phyloP scores from a whole-genome alignment of 2,113 vertebrate genomes.

The Aptenodytes patagonicus region DNA sequence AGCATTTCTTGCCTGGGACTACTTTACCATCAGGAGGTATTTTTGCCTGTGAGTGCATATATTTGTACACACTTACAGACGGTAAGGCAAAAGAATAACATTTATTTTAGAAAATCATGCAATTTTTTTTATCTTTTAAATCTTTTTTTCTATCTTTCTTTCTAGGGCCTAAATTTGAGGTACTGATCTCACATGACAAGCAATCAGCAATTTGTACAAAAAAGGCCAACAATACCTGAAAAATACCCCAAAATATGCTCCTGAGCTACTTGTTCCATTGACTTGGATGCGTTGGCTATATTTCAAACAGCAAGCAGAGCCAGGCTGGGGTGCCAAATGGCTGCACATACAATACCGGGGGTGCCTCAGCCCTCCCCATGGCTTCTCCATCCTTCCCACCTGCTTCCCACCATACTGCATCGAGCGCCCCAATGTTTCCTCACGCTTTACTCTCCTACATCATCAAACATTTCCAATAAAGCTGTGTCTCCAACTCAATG shows the following conservation, averaged over 20 bases:
- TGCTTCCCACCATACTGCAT: not conserved
- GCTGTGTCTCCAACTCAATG: not conserved
- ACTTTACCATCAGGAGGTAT: not conserved
- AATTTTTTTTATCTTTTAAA: not conserved
- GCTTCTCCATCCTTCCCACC: not conserved
- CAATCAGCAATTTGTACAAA: not conserved
- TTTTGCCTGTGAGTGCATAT: not conserved
- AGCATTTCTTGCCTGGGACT: not conserved
- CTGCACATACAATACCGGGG: not conserved
- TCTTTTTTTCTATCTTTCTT: not conserved
- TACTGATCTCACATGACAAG: not conserved
- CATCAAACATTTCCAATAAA: not conserved
- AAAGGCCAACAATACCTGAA: not conserved
- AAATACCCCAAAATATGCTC: not conserved
- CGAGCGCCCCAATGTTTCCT: rapidly evolving
- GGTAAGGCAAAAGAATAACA: not conserved
- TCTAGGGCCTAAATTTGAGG: not conserved
- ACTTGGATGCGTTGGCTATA: not conserved
- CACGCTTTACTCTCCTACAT: not conserved
- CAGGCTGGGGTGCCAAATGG: rapidly evolving
- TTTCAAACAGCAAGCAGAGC: not conserved
- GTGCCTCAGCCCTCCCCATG: rapidly evolving
- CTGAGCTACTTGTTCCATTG: not conserved
- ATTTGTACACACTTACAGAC: not conserved
- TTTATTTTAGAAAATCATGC: not conserved